Percentiles rank a stretch among this genome's conserved stretches.
Evolutionary conservation across 2,797 vertebrate genomes (phyloP).

Genomic region (Dermochelys coriacea): DNA sequence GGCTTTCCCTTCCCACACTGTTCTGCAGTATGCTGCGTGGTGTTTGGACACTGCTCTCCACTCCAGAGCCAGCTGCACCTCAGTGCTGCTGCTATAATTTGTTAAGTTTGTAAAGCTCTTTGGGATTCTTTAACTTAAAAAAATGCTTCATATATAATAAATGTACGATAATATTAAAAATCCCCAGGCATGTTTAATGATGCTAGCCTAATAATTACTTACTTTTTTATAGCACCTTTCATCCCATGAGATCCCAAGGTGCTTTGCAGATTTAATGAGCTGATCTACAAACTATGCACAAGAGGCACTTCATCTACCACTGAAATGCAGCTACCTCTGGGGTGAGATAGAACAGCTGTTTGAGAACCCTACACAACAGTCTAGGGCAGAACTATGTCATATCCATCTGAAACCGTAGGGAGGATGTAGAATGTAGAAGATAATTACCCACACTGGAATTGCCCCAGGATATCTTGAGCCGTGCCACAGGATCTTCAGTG

Average conservation of each 20-base stretch:
- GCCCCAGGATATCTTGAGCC: not conserved
- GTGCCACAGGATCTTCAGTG: not conserved
- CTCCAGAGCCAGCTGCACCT: not conserved
- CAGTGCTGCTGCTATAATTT: not conserved
- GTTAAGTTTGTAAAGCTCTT: not conserved
- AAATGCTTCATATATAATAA: not conserved
- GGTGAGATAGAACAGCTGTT: not conserved
- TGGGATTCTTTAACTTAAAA: not conserved
- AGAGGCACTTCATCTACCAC: not conserved
- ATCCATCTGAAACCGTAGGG: not conserved
- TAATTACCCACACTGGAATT: not conserved
- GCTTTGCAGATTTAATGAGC: not conserved
- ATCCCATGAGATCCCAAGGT: not conserved
- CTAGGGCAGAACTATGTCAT: not conserved
- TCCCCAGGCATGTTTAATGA: not conserved
- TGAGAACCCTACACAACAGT: not conserved
- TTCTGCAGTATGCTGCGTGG: not conserved
- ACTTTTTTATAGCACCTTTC: not conserved
- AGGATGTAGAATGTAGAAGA: not conserved
- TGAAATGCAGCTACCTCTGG: not conserved
- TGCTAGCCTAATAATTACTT: not conserved
- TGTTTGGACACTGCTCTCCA: not conserved
- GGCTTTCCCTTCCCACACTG: not conserved
- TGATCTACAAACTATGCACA: not conserved
- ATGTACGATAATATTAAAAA: not conserved